Percentiles rank a stretch among this genome's conserved stretches.
Evolutionary conservation across 1,140 invertebrate genomes (phyloP).

Genomic region (Andrena cerasifolii): DNA sequence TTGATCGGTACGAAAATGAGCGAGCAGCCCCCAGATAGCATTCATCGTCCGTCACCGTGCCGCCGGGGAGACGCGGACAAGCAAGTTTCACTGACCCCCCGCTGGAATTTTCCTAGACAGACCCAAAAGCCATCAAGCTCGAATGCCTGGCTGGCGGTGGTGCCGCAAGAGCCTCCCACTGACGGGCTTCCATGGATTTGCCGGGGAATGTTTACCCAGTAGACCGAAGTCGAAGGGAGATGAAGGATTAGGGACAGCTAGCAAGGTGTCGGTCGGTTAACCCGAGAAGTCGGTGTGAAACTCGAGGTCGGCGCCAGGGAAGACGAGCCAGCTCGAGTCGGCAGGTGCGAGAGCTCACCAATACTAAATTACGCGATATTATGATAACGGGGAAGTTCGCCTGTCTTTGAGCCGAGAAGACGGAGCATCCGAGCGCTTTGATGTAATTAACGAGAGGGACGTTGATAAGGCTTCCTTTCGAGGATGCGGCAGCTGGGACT

Average conservation of each 20-base stretch:
- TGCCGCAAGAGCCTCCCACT: slow-evolving; percentile 37
- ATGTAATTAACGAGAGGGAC: slow-evolving; percentile 3
- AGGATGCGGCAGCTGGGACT: neutral
- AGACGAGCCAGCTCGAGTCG: slow-evolving; percentile 3
- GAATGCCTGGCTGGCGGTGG: slow-evolving; percentile 34
- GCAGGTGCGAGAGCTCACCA: slow-evolving; percentile 17
- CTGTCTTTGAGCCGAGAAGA: neutral
- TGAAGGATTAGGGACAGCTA: slow-evolving; percentile 60
- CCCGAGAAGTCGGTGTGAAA: slow-evolving; percentile 60
- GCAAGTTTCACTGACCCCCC: slow-evolving; percentile 29
- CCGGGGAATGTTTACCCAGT: slow-evolving; percentile 60
- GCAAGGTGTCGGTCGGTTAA: slow-evolving; percentile 59
- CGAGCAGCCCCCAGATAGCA: neutral
- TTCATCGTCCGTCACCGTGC: slow-evolving; percentile 24
- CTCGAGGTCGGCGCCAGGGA: slow-evolving; percentile 31
- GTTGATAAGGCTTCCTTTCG: slow-evolving; percentile 1
- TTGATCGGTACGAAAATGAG: slow-evolving; percentile 24
- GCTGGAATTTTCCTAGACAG: slow-evolving; percentile 46
- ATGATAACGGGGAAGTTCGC: slow-evolving; percentile 33
- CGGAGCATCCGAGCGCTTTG: neutral
- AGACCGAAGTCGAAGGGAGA: slow-evolving; percentile 64
- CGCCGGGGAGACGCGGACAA: neutral
- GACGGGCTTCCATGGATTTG: slow-evolving; percentile 51
- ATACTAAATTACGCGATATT: slow-evolving; percentile 46
- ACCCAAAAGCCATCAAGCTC: slow-evolving; percentile 30